Evolutionary conservation across 2,797 vertebrate species (phyloP), one percentile per base, ranked within the genome.

Genomic region (Remorina albescens): DNA sequence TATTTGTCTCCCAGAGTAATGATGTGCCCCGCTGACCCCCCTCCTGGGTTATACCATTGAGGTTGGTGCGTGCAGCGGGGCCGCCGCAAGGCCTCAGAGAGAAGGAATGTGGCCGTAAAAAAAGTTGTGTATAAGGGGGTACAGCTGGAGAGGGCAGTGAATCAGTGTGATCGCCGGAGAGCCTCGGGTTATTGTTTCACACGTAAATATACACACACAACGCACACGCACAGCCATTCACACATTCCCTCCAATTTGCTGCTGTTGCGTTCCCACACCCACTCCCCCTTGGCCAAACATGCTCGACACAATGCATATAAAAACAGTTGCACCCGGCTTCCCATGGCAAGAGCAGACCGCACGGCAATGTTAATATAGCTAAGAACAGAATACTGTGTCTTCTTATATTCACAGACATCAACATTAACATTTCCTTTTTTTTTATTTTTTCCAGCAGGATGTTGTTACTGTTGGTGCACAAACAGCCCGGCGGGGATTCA

Each of bases 81-180:
- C 68, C 67, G 49, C 80, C 46, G 23, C 81, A 81, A 67, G 77
- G 89, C 76, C 86, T 73, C 53, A 19, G 1, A 51, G 64, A 25
- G 72, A 55, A 91, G 87, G 90, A 94, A 94, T 94, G 92, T 8
- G 62, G 79, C 78, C 79, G 76, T 88, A 86, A 91, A 92, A 72
- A n/a, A n/a, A n/a, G n/a, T n/a, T 62, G 76, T 42, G 64, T 76
- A 80, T 59, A 61, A 70, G 71, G 69, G 81, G 86, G 67, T 88
- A 84, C 84, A 76, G 85, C 75, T 37, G 78, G 86, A 87, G 86
- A 89, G 86, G 69, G 87, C 88, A 83, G 90, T 84, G 88, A 89
- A 91, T 92, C 85, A 88, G 77, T 88, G 86, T 86, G 88, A 88
- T 86, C 88, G 80, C 87, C 64, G 77, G 62, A 76, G 72, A 85